A percentile compares a stretch with the other conserved stretches of the same genome.
These are phyloP conservation scores for Drosophila kikkawai DNA, from an alignment of 1,140 invertebrate genomes.

Conservation along the genomic window DNA sequence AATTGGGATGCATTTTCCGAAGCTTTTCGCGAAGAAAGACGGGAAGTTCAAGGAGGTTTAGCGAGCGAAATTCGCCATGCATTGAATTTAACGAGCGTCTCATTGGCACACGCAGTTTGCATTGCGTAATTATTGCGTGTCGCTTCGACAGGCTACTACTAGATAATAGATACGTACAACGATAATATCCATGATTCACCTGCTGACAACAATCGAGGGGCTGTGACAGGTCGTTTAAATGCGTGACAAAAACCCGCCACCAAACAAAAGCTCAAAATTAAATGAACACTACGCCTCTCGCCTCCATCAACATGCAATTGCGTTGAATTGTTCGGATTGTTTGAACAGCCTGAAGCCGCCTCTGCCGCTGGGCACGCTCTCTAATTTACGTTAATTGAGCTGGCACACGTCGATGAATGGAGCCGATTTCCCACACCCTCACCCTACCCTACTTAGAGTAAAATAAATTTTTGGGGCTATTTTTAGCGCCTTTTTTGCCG, in stretches of 20 bases:
- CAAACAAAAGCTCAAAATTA: slow-evolving; percentile 46
- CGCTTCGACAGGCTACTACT: not conserved
- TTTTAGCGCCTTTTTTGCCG: slow-evolving; percentile 27
- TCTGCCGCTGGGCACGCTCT: slow-evolving; percentile 50
- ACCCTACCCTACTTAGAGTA: not conserved
- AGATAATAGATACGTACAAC: slow-evolving; percentile 2
- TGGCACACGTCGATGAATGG: slow-evolving; percentile 56
- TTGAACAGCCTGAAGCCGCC: slow-evolving; percentile 38
- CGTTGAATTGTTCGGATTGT: slow-evolving; percentile 46
- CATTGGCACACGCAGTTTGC: slow-evolving; percentile 16
- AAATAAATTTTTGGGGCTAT: slow-evolving; percentile 11
- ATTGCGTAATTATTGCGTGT: slow-evolving; percentile 18
- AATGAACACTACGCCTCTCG: slow-evolving; percentile 11
- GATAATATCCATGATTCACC: slow-evolving; percentile 35
- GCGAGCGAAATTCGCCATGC: not conserved
- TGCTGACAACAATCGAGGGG: slow-evolving; percentile 10
- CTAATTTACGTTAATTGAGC: slow-evolving; percentile 74
- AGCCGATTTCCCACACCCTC: slow-evolving; percentile 9
- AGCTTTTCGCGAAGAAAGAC: slow-evolving; percentile 20
- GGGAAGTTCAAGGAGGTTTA: slow-evolving; percentile 29
- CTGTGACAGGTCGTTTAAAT: slow-evolving; percentile 48
- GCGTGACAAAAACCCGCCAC: slow-evolving; percentile 40
- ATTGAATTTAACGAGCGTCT: slow-evolving; percentile 21
- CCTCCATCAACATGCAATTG: slow-evolving; percentile 36
- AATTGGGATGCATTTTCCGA: slow-evolving; percentile 29